Evolutionary conservation across 2,797 vertebrate species (phyloP).

Genomic region (Enoplosus armatus): DNA sequence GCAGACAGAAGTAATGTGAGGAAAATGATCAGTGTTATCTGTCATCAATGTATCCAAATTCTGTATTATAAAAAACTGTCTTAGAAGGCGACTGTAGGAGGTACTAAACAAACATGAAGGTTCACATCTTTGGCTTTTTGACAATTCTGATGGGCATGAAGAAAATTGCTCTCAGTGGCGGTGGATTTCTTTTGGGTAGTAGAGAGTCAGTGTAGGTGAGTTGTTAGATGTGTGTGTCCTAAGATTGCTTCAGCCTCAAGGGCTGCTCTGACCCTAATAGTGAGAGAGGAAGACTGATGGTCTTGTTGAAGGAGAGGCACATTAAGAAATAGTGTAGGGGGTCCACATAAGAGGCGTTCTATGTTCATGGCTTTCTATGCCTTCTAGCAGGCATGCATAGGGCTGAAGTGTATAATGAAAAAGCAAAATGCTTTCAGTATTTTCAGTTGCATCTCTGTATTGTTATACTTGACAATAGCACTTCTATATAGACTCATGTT

Average conservation of each 20-base stretch:
- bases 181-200: conserved; percentile 19
- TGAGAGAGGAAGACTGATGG: conserved; percentile 26
- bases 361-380: background rate
- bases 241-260: conserved; percentile 52
- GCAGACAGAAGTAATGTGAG: background rate
- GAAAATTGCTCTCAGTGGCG: background rate
- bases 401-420: background rate
- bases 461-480: background rate
- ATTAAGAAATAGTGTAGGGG: background rate
- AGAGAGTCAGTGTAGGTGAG: conserved; percentile 31
- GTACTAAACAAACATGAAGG: background rate
- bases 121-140: background rate
- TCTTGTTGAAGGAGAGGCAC: conserved; percentile 18
- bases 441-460: background rate
- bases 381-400: background rate
- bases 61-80: background rate
- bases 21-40: conserved; percentile 3
- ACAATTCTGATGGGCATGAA: conserved; percentile 3
- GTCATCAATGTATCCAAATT: background rate
- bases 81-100: background rate
- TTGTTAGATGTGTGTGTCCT: conserved; percentile 30
- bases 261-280: conserved; percentile 38
- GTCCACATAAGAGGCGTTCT: background rate
- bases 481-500: too few species aligned
- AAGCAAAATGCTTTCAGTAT: background rate